A percentile compares a stretch with the other conserved stretches of the same genome.
Conservation (phyloP, 2,113 vertebrate genomes). For the Acrocephalus arundinaceus region DNA sequence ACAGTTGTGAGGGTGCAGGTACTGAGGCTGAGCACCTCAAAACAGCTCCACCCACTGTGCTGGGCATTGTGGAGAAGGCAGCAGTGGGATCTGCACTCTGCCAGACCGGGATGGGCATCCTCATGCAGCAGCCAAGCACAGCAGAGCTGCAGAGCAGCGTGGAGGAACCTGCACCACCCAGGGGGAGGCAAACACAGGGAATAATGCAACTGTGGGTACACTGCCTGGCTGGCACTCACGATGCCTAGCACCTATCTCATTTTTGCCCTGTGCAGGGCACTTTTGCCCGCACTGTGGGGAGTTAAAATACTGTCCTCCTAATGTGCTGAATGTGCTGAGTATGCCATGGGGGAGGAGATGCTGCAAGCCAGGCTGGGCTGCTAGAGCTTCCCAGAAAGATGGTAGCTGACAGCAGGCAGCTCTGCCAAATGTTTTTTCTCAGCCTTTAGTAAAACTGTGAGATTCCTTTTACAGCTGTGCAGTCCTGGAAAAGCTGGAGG, state of each 20-base stretch:
- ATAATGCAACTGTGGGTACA: rapidly evolving
- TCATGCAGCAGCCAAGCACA: not conserved
- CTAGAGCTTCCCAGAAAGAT: slow-evolving; percentile 9
- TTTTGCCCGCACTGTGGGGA: not conserved
- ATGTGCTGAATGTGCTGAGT: not conserved
- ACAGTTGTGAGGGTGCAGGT: not conserved
- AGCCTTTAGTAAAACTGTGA: slow-evolving; percentile 65
- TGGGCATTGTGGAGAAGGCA: rapidly evolving
- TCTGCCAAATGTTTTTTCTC: slow-evolving; percentile 57
- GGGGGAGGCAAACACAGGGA: not conserved
- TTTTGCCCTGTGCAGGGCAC: not conserved
- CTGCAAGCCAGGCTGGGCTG: not conserved
- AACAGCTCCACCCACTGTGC: rapidly evolving
- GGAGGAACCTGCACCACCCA: not conserved
- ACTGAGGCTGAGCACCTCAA: rapidly evolving
- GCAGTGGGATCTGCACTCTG: not conserved
- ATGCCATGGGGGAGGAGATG: not conserved
- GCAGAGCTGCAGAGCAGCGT: not conserved
- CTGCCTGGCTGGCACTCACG: not conserved
- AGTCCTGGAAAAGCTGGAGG: slow-evolving; percentile 27
- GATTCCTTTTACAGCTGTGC: slow-evolving; percentile 67
- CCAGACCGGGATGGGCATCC: not conserved
- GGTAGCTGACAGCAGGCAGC: slow-evolving; percentile 45
- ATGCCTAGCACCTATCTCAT: not conserved
- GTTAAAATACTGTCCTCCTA: not conserved